phyloP scores from a whole-genome alignment of 2,113 vertebrate genomes.

The Heterochromis multidens region DNA sequence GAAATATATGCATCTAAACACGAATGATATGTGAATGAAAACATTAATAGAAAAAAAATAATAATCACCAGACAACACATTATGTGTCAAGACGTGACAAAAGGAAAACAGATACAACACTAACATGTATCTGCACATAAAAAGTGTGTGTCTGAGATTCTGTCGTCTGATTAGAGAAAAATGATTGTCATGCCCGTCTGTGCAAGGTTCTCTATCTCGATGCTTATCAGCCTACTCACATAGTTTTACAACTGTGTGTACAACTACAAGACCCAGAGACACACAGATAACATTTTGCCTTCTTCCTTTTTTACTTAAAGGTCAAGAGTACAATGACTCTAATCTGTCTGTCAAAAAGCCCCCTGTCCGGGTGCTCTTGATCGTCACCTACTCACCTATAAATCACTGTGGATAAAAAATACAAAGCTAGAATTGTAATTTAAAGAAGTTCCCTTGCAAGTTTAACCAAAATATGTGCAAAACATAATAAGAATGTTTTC shows the following conservation, averaged over 20 bases:
- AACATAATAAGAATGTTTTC: neutral
- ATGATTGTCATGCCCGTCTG: slow-evolving; percentile 1
- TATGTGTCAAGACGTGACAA: neutral
- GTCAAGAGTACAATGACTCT: neutral
- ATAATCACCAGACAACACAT: neutral
- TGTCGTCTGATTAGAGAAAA: neutral
- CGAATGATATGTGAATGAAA: slow-evolving; percentile 23
- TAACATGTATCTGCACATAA: neutral
- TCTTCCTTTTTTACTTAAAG: slow-evolving; percentile 5
- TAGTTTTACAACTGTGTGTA: slow-evolving; percentile 5
- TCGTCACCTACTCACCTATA: neutral
- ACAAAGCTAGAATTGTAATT: neutral
- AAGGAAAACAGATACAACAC: neutral
- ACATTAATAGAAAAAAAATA: neutral
- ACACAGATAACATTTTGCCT: neutral
- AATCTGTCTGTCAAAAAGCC: neutral
- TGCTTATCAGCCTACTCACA: neutral
- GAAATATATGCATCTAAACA: neutral
- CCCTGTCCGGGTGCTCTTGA: neutral
- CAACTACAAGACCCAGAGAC: neutral
- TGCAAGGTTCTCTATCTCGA: neutral
- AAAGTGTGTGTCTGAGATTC: neutral
- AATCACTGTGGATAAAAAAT: neutral
- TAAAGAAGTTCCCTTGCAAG: neutral
- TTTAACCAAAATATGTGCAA: neutral